phyloP scores from a whole-genome alignment of 2,888 invertebrate genomes.

The Chymomyza caudatula region DNA sequence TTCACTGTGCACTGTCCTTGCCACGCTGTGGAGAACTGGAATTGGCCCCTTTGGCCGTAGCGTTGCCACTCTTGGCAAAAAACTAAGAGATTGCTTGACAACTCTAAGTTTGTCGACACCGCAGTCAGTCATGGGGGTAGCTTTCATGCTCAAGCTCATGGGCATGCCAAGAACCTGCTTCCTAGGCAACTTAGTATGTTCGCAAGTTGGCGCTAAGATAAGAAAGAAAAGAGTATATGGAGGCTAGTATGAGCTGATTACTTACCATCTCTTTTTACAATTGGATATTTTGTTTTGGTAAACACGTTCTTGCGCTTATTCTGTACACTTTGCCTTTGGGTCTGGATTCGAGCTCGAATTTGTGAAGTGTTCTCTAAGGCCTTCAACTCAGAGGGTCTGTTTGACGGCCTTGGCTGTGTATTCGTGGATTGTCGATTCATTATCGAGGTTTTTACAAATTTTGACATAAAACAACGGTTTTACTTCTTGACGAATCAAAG shows the following conservation, averaged over 20 bases:
- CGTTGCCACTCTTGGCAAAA: conserved; percentile 46
- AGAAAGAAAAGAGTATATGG: not conserved
- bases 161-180: not conserved
- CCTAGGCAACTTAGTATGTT: not conserved
- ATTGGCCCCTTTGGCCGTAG: not conserved
- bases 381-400: conserved; percentile 22
- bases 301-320: not conserved
- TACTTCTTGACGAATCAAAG: not conserved
- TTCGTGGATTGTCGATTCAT: conserved; percentile 43
- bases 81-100: not conserved
- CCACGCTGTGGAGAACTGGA: not conserved
- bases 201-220: not conserved
- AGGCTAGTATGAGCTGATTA: not conserved
- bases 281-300: not conserved
- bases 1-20: not conserved
- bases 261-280: not conserved
- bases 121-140: not conserved
- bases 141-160: not conserved
- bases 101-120: not conserved
- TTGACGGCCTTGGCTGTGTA: conserved; percentile 16
- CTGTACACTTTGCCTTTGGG: not conserved
- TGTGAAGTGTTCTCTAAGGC: not conserved
- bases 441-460: not conserved
- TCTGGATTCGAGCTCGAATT: not conserved
- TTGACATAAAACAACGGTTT: too few relatives aligned